Evolutionary conservation across 2,797 vertebrate species (phyloP).

Genomic region (Sus cebifrons): DNA sequence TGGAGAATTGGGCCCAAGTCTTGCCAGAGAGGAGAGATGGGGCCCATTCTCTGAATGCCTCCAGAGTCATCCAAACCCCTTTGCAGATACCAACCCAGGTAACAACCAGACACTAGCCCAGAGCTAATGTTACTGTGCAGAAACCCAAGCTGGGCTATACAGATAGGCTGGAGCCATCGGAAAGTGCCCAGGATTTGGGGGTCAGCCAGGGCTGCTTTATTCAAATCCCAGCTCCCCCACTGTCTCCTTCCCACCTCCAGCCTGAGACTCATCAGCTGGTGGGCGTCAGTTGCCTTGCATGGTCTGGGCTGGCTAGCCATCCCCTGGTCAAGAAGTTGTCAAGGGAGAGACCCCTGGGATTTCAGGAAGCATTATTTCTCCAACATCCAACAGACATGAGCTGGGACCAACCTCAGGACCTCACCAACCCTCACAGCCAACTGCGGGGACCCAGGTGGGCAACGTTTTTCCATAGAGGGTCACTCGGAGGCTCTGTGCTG

Average conservation of each 20-base stretch:
- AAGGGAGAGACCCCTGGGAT: neutral
- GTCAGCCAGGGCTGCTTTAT: conserved; percentile 70
- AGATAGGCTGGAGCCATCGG: neutral
- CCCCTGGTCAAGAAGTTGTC: neutral
- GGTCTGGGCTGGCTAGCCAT: neutral
- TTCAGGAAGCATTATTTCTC: neutral
- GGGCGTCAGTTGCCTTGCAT: neutral
- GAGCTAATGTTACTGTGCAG: conserved; percentile 72
- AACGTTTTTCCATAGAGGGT: neutral
- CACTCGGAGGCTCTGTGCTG: neutral
- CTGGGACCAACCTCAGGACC: neutral
- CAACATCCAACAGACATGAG: neutral
- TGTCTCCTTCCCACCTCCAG: neutral
- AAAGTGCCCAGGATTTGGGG: conserved; percentile 68
- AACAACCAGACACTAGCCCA: neutral
- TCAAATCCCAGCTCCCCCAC: conserved; percentile 75
- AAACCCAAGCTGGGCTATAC: conserved; percentile 76
- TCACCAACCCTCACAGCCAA: neutral
- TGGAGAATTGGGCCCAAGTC: neutral
- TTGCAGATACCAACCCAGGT: conserved; percentile 45
- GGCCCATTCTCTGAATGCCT: neutral
- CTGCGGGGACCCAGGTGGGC: neutral
- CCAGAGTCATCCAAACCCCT: conserved; percentile 54
- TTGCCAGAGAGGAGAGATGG: neutral
- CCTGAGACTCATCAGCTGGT: neutral